These are phyloP conservation scores for Eulemur coronatus DNA, from an alignment of 2,797 vertebrate species.

Conservation along the genomic window DNA sequence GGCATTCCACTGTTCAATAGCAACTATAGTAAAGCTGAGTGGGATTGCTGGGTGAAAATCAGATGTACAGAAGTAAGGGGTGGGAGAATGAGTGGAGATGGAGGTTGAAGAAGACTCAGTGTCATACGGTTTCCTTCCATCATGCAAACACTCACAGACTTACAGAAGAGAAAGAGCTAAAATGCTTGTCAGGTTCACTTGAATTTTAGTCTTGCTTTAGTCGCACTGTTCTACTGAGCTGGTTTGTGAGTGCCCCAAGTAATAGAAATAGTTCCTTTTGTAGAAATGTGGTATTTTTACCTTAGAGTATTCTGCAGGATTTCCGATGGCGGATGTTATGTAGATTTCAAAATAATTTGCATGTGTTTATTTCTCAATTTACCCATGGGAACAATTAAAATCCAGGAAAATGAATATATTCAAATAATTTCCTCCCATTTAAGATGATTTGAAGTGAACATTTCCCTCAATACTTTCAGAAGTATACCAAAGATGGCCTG, in stretches of 20 bases:
- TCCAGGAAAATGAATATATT: conserved; percentile 22
- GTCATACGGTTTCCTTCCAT: neutral
- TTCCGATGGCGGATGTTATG: neutral
- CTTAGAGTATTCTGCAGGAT: conserved; percentile 16
- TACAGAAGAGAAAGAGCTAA: neutral
- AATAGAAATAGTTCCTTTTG: conserved; percentile 22
- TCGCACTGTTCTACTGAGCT: conserved; percentile 1
- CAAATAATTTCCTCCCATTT: conserved; percentile 48
- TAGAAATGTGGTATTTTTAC: conserved; percentile 1
- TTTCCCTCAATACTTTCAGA: neutral
- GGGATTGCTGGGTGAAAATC: neutral
- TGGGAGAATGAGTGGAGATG: neutral
- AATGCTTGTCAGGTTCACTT: neutral
- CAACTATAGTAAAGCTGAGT: neutral
- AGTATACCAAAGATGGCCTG: neutral
- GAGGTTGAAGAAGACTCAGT: neutral
- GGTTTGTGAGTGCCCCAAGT: neutral
- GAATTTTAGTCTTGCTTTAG: neutral
- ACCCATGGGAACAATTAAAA: neutral
- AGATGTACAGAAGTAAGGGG: neutral
- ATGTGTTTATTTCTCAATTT: conserved; percentile 13
- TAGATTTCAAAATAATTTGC: conserved; percentile 40
- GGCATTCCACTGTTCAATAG: neutral
- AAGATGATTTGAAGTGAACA: conserved; percentile 25
- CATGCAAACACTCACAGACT: neutral